Percentiles rank a stretch among this genome's conserved stretches.
Evolutionary conservation across 2,797 vertebrate genomes (phyloP).

Genomic region (Rhabdophis nuchalis): DNA sequence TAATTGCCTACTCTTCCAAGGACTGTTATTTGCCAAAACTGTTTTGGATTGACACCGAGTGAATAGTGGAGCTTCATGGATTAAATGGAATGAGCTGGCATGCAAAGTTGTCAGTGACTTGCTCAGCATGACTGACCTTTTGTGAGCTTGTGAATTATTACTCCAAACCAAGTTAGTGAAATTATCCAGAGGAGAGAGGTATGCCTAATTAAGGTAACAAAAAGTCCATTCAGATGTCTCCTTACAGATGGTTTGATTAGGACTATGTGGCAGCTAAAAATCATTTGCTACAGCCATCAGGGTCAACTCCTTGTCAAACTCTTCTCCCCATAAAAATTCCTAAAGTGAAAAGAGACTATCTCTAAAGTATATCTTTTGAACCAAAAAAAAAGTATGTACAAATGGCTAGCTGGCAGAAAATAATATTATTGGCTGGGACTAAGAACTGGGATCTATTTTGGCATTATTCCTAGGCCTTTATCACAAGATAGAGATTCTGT

Average conservation of each 20-base stretch:
- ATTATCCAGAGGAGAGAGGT: not conserved
- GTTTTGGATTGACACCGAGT: not conserved
- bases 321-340: not conserved
- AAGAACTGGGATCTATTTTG: not conserved
- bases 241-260: not conserved
- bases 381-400: not conserved
- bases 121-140: not conserved
- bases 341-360: not conserved
- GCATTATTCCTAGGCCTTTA: not conserved
- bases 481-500: not conserved
- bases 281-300: not conserved
- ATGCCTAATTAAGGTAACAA: not conserved
- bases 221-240: not conserved
- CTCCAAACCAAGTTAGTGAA: not conserved
- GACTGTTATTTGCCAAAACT: not conserved
- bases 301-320: not conserved
- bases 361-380: not conserved
- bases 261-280: not conserved
- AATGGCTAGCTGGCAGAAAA: not conserved
- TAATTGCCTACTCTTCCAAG: not conserved
- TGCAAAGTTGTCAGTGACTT: not conserved
- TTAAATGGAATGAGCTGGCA: not conserved
- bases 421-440: not conserved
- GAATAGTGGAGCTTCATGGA: not conserved
- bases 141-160: not conserved